phyloP scores from a whole-genome alignment of 2,113 vertebrate genomes.

The Percina caprodes region DNA sequence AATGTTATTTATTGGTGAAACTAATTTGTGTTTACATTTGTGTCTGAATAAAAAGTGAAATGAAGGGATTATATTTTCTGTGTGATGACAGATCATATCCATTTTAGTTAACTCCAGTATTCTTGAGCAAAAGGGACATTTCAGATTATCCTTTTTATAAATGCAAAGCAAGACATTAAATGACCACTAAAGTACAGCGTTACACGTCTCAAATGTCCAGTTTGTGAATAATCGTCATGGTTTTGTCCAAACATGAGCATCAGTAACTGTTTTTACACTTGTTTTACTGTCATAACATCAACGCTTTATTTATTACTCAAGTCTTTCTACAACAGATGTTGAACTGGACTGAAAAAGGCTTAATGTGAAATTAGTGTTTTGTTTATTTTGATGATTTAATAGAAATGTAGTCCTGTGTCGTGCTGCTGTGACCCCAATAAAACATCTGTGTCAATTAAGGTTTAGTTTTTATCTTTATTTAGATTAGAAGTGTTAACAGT shows the following conservation, averaged over 20 bases:
- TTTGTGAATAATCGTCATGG: background rate
- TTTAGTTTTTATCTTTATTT: background rate
- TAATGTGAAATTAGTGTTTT: slow-evolving; percentile 26
- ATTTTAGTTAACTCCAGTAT: background rate
- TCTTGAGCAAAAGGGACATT: background rate
- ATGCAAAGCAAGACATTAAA: background rate
- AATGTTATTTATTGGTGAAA: slow-evolving; percentile 65
- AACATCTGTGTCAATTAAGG: slow-evolving; percentile 20
- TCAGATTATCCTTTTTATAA: background rate
- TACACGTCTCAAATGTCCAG: background rate
- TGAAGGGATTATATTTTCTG: slow-evolving; percentile 5
- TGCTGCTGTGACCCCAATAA: slow-evolving; percentile 69
- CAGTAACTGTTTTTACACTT: background rate
- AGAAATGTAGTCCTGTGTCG: slow-evolving; percentile 7
- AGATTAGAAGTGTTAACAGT: too few relatives aligned
- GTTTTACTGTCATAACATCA: background rate
- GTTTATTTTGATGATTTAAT: slow-evolving; percentile 41
- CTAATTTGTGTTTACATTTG: slow-evolving; percentile 43
- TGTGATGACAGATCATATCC: background rate
- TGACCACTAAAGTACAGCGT: background rate
- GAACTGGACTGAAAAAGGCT: slow-evolving; percentile 34
- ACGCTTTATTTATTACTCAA: background rate
- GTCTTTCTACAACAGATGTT: slow-evolving; percentile 5
- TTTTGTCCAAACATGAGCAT: background rate
- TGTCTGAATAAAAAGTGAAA: slow-evolving; percentile 18